Percentiles rank a stretch among this genome's conserved stretches.
phyloP scores from a whole-genome alignment of 2,113 vertebrate genomes.

The Paralichthys olivaceus region DNA sequence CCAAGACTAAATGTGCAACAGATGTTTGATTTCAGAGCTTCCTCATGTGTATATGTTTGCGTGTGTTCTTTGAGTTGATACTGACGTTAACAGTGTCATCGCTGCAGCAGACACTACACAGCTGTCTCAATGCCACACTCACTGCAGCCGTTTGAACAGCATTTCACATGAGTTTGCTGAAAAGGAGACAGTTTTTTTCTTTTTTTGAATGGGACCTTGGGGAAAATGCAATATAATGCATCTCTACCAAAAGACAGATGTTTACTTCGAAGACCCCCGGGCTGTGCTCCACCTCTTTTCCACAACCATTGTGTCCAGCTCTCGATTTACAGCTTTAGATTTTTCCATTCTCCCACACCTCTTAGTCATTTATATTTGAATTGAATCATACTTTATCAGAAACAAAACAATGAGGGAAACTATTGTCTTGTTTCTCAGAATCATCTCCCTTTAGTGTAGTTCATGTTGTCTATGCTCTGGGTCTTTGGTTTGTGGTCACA shows the following conservation, averaged over 20 bases:
- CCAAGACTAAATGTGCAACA: slow-evolving; percentile 50
- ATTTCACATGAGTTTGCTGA: neutral
- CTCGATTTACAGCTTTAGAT: slow-evolving; percentile 30
- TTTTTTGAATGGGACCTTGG: slow-evolving; percentile 13
- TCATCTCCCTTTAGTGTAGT: slow-evolving; percentile 1
- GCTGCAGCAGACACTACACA: slow-evolving; percentile 49
- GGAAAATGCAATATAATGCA: slow-evolving; percentile 22
- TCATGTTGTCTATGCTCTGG: slow-evolving; percentile 2
- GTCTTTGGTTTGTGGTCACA: slow-evolving; percentile 24
- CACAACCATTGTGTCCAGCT: slow-evolving; percentile 19
- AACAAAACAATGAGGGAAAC: neutral
- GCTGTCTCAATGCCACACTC: slow-evolving; percentile 53
- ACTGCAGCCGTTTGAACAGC: neutral
- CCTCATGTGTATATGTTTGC: slow-evolving; percentile 52
- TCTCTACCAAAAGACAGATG: slow-evolving; percentile 51
- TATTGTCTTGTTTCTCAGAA: neutral
- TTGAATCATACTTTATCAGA: slow-evolving; percentile 9
- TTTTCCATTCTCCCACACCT: neutral
- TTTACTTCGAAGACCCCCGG: slow-evolving; percentile 31
- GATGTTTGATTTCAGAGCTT: slow-evolving; percentile 53
- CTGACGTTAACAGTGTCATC: slow-evolving; percentile 40
- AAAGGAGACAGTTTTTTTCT: slow-evolving; percentile 14
- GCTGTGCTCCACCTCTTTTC: slow-evolving; percentile 1
- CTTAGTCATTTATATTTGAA: neutral
- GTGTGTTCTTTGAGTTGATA: slow-evolving; percentile 46